Percentiles rank a stretch among this genome's conserved stretches.
Evolutionary conservation across 2,888 invertebrate species (phyloP).

Genomic region (Cyclophora albipunctata): DNA sequence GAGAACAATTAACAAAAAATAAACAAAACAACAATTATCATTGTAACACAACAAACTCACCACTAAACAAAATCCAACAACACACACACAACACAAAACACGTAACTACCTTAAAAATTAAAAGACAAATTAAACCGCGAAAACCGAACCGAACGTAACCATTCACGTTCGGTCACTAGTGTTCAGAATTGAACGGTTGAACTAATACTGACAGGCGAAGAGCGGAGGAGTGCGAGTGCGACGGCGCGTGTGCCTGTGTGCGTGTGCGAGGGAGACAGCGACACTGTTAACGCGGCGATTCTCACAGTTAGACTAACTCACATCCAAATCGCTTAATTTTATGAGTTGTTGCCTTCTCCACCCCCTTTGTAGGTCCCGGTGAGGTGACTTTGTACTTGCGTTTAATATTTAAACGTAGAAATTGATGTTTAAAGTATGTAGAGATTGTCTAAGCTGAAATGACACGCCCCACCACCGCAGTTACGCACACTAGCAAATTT

Average conservation of each 20-base stretch:
- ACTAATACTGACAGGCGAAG: not conserved
- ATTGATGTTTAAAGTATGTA: too few relatives aligned
- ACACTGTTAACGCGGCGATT: constrained; percentile 69
- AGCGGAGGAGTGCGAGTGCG: constrained; percentile 4
- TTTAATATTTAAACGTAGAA: constrained; percentile 4
- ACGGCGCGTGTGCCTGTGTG: constrained; percentile 29
- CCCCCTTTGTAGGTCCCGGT: constrained; percentile 52
- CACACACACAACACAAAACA: not conserved
- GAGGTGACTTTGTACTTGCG: constrained; percentile 47
- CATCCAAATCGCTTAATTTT: constrained; percentile 77
- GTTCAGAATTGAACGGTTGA: not conserved
- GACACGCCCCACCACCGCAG: too few relatives aligned
- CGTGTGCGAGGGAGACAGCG: constrained; percentile 52
- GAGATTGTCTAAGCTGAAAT: too few relatives aligned
- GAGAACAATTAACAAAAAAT: not conserved
- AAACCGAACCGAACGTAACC: not conserved
- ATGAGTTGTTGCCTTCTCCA: constrained; percentile 77
- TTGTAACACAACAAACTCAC: not conserved
- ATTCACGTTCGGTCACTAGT: not conserved
- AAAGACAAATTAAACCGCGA: not conserved
- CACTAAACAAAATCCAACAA: not conserved
- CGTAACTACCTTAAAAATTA: too few relatives aligned
- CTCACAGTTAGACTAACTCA: constrained; percentile 75
- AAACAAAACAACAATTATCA: not conserved
- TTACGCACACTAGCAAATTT: too few relatives aligned